Base-by-base conservation (phyloP, 1,140 invertebrate species). In the Aleiodes sp. region DNA sequence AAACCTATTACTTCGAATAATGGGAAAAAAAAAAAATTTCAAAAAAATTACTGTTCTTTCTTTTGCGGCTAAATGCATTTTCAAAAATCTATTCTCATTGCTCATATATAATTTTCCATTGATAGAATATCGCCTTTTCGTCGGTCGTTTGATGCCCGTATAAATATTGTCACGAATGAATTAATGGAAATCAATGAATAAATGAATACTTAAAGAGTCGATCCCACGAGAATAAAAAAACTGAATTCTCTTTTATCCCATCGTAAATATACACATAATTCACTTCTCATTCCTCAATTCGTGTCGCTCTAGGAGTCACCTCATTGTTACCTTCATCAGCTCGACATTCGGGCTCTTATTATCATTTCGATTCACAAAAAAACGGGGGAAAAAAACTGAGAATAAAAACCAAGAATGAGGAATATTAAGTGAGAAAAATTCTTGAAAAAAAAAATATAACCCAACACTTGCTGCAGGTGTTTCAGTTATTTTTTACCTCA, bases 391-490 rank as follows among this genome's bases (percentile, higher is more conserved):
- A 59, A 66, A 57, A 52, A 33, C 31, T n/a, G n/a, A n/a, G n/a
- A n/a, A n/a, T n/a, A n/a, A n/a, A n/a, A n/a, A n/a, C n/a, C n/a
- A n/a, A n/a, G n/a, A n/a, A n/a, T n/a, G n/a, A n/a, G n/a, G n/a
- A n/a, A n/a, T n/a, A n/a, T n/a, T n/a, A n/a, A n/a, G n/a, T n/a
- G n/a, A n/a, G n/a, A n/a, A n/a, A n/a, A n/a, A n/a, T n/a, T n/a
- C n/a, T n/a, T n/a, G n/a, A n/a, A n/a, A n/a, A n/a, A n/a, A n/a
- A n/a, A n/a, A n/a, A n/a, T n/a, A n/a, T n/a, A n/a, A n/a, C n/a
- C n/a, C 8, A 41, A 61, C 80, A 78, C 75, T 78, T 80, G 80
- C 59, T 75, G 79, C 81, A 83, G 80, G 81, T 83, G 81, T 81
- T 79, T 52, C 21, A 16, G 19, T 29, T 26, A 26, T 59, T 0